Base-by-base conservation (phyloP, 2,113 vertebrate genomes). In the Rhinopomastus cyanomelas region DNA sequence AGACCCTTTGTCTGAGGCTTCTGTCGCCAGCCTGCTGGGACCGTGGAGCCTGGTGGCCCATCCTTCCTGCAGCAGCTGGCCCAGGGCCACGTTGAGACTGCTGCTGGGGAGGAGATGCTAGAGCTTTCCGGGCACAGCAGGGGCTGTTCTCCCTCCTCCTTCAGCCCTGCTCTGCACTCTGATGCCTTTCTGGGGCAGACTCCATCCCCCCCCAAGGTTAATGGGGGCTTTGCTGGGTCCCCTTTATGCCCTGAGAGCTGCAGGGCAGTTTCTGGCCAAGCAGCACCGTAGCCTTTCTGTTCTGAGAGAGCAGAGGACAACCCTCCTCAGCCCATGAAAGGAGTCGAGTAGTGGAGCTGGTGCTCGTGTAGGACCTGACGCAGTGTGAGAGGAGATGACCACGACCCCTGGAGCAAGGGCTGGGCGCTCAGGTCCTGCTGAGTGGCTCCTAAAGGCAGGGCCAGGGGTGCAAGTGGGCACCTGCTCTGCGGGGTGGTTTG, bases 11-110 rank as follows among this genome's bases (percentile, higher is more conserved):
- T 42, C 27, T 79, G 62, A 52, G 19, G 46, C 75, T 85, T 85
- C 85, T 85, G 46, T 34, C 7, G 0, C 57, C 51, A 80, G 64
- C 76, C 61, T 68, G 49, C 73, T 65, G 59, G 59, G 32, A 76
- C 18, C 7, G 4, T 4, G 34, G 18, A 22, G 53, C 30, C 32
- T 64, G 55, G 34, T 29, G 44, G 73, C 57, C 56, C 56, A 59
- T 69, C 59, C 72, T 89, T 83, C 68, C 56, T 71, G 66, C 37
- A 75, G 56, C 22, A 81, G 73, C 9, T 87, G 89, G 76, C 39
- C 21, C 27, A 32, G 2, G 49, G 59, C 34, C 15, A 3, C 5
- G 0, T 0, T 15, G 55, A 60, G 51, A 68, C 65, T 51, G 11
- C 53, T 68, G 44, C 51, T 9, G 51, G 64, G 34, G 42, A 80